These are phyloP conservation scores for Rhorus exstirpatorius DNA, from an alignment of 2,888 invertebrate genomes.

Conservation along the genomic window DNA sequence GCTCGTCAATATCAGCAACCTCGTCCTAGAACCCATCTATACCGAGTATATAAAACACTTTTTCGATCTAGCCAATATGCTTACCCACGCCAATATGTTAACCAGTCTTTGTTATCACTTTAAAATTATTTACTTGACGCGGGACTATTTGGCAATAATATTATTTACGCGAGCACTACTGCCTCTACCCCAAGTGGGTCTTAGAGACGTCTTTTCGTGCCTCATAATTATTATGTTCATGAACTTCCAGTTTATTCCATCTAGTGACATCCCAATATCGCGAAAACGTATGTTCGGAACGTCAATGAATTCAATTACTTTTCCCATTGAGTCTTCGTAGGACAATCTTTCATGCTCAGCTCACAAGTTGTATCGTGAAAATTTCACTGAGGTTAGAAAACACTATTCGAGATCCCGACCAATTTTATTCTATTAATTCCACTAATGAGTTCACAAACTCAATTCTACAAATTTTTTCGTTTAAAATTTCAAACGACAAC, in stretches of 20 bases:
- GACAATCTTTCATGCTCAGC: background rate
- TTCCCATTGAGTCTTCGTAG: background rate
- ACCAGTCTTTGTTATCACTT: slow-evolving; percentile 30
- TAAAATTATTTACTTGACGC: slow-evolving; percentile 39
- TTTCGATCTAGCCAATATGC: slow-evolving; percentile 39
- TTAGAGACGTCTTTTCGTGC: slow-evolving; percentile 43
- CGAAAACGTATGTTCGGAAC: background rate
- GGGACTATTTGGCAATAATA: slow-evolving; percentile 36
- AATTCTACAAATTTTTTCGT: background rate
- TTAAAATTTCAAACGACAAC: background rate
- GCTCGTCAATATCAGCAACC: slow-evolving; percentile 2
- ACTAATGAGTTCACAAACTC: background rate
- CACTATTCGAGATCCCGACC: background rate
- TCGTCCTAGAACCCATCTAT: slow-evolving; percentile 8
- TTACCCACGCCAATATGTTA: slow-evolving; percentile 13
- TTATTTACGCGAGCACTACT: slow-evolving; percentile 44
- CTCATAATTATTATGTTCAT: slow-evolving; percentile 15
- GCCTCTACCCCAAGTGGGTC: slow-evolving; percentile 61
- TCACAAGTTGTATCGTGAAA: background rate
- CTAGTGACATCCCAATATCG: slow-evolving; percentile 31
- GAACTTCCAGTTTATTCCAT: slow-evolving; percentile 17
- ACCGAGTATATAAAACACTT: slow-evolving; percentile 1
- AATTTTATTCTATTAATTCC: background rate
- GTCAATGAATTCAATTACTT: background rate
- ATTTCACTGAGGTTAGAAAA: background rate